These are phyloP conservation scores for Sphaerophoria rueppellii DNA, from an alignment of 2,888 invertebrate genomes.

Conservation along the genomic window DNA sequence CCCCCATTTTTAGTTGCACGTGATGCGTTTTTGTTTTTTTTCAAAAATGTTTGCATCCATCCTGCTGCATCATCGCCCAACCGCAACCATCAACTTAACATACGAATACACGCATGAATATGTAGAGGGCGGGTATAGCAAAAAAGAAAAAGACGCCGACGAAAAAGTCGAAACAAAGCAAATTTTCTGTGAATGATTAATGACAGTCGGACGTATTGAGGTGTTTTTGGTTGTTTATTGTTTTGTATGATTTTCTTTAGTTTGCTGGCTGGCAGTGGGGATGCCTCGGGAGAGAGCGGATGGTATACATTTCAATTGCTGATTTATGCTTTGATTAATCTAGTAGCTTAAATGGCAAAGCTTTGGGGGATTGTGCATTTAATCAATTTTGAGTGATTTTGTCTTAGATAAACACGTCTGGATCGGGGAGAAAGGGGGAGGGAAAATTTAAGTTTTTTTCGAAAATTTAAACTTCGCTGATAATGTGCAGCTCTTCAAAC, in stretches of 20 bases:
- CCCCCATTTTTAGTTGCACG: constrained; percentile 32
- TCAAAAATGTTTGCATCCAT: neutral
- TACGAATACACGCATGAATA: neutral
- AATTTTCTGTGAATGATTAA: constrained; percentile 62
- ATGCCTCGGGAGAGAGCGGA: neutral
- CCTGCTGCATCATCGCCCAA: neutral
- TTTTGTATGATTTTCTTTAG: constrained; percentile 5
- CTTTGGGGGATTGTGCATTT: neutral
- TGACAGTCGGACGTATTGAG: constrained; percentile 42
- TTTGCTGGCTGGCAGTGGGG: neutral
- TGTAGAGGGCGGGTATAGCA: neutral
- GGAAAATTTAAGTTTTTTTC: neutral
- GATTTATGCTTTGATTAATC: constrained; percentile 1
- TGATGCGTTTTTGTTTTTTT: constrained; percentile 51
- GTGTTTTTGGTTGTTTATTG: constrained; percentile 48
- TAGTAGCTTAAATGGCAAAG: constrained; percentile 6
- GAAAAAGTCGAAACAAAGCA: constrained; percentile 16
- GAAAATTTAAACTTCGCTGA: no score
- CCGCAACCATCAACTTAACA: neutral
- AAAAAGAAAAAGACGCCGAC: neutral
- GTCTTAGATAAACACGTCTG: neutral
- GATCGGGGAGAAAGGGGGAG: constrained; percentile 8
- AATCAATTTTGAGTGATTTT: neutral
- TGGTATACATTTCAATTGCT: constrained; percentile 26
- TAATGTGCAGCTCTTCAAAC: no score